Base-by-base conservation (phyloP, 2,113 vertebrate species). In the Dromiciops gliroides region DNA sequence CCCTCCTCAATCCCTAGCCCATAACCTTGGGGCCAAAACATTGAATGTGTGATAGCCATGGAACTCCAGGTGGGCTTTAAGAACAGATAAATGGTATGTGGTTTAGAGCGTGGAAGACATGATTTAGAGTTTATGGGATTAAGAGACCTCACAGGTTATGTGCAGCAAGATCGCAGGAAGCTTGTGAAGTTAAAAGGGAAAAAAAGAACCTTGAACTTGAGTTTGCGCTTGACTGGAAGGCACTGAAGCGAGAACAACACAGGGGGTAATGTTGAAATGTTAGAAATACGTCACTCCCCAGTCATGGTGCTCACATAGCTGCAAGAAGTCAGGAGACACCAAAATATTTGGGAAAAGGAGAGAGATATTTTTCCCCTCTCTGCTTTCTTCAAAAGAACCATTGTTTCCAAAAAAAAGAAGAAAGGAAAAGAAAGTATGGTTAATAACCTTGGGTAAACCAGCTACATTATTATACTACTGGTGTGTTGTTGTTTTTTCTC, bases 371-470 rank as follows among this genome's bases (percentile, higher is more conserved):
- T 44, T 44, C n/a, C 60, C 37, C 67, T 75, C 31, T 83, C 67
- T 83, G 67, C 67, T 83, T 83, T 83, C 19, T 44, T 83, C 37
- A 44, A 83, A 83, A 83, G 67, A 44, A 7, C n/a, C 67, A 83
- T 44, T 44, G 5, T 44, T 83, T n/a, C 2, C 6, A n/a, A n/a
- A 23, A 51, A 23, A 51, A 12, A 2, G 16, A 51, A 14, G 12
- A 96, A 90, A 96, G 97, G 96, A 96, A 94, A 96, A 95, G 94
- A 98, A 97, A 94, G 44, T 49, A 96, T 90, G 37, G n/a, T 31
- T 95, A 96, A 96, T 97, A 96, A 94, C 90, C 53, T 95, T 90
- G 51, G 75, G 26, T 89, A 48, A 60, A 96, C 44, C 89, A 49
- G 96, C 95, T 98, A 97, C 95, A 95, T 90, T 93, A 92, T 92